Base-by-base conservation (phyloP, 2,797 vertebrate species). In the Enteromius fasciolatus region DNA sequence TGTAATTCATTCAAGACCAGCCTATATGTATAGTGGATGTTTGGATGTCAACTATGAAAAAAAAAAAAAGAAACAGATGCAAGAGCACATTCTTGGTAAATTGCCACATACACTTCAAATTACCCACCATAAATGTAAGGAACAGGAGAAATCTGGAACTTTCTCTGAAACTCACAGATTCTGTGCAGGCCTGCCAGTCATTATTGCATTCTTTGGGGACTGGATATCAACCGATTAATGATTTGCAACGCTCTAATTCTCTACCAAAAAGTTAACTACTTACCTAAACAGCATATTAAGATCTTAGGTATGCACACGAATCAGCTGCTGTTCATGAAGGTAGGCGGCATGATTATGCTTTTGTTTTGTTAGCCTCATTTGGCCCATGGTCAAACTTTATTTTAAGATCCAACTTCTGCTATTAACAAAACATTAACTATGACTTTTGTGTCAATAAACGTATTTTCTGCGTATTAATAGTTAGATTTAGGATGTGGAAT, bases 141-240 rank as follows among this genome's bases (percentile, higher is more conserved):
- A 5, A 39, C 0, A 23, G 23, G 2, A 15, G 23, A 46, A 31
- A 33, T 48, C 4, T 59, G 23, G 10, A 52, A 20, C 11, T 54
- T 68, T 67, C 25, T 18, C 8, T 5, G 17, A 48, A 25, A 72
- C 23, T 63, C 28, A 59, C 41, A 61, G 54, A 63, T 72, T 73
- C 25, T 20, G 14, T 80, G 54, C 7, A 72, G 54, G 39, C 54
- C 68, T 72, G 17, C 36, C 25, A 48, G 41, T 72, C 78, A 73
- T 63, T 80, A 11, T 48, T 23, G 61, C 28, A 48, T 61, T 63
- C 8, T 61, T 54, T 36, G 39, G 7, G 25, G 39, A 72, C 17
- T 31, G 41, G 31, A 4, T 28, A 33, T 15, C 59, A 63, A 63
- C 25, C 14, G 5, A 17, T 63, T 59, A 25, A 10, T 4, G 54